phyloP scores from a whole-genome alignment of 2,888 invertebrate genomes.

The Elmis aenea region DNA sequence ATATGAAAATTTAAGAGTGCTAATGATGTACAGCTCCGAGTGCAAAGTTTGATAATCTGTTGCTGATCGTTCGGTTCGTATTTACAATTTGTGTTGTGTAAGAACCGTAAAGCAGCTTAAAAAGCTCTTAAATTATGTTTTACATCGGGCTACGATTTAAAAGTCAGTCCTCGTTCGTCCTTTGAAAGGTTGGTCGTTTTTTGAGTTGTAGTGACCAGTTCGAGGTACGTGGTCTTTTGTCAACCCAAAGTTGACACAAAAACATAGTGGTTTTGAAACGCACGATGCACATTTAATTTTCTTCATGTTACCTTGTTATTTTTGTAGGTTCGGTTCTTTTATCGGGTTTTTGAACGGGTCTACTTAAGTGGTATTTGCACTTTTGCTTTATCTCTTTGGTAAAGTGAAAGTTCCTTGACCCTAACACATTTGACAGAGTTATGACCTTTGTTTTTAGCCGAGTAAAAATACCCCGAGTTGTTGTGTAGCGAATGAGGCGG shows the following conservation, averaged over 20 bases:
- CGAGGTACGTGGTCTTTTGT: slow-evolving; percentile 11
- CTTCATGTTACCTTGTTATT: slow-evolving; percentile 6
- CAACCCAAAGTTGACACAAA: slow-evolving; percentile 8
- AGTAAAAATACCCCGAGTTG: slow-evolving; percentile 12
- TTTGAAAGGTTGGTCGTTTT: slow-evolving; percentile 23
- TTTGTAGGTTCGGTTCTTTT: slow-evolving; percentile 6
- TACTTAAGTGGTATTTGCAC: slow-evolving; percentile 12
- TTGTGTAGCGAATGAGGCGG: slow-evolving; percentile 19
- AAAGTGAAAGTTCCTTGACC: slow-evolving; percentile 16
- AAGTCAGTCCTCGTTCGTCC: slow-evolving; percentile 21
- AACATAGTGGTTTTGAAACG: slow-evolving; percentile 9
- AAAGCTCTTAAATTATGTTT: slow-evolving; percentile 6
- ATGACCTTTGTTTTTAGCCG: slow-evolving; percentile 14
- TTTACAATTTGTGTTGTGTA: too few relatives aligned
- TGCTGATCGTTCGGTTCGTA: too few relatives aligned
- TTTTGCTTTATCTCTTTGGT: slow-evolving; percentile 14
- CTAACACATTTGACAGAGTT: slow-evolving; percentile 15
- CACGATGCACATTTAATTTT: slow-evolving; percentile 12
- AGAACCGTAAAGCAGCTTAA: slow-evolving; percentile 7
- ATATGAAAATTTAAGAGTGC: too few relatives aligned
- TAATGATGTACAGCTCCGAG: too few relatives aligned
- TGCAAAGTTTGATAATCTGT: too few relatives aligned
- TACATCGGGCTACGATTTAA: slow-evolving; percentile 11
- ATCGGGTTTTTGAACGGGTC: slow-evolving; percentile 3
- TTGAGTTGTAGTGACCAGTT: slow-evolving; percentile 14